Percentiles rank a stretch among this genome's conserved stretches.
Conservation (phyloP, 2,888 invertebrate genomes). For the Drosophila subsilvestris region DNA sequence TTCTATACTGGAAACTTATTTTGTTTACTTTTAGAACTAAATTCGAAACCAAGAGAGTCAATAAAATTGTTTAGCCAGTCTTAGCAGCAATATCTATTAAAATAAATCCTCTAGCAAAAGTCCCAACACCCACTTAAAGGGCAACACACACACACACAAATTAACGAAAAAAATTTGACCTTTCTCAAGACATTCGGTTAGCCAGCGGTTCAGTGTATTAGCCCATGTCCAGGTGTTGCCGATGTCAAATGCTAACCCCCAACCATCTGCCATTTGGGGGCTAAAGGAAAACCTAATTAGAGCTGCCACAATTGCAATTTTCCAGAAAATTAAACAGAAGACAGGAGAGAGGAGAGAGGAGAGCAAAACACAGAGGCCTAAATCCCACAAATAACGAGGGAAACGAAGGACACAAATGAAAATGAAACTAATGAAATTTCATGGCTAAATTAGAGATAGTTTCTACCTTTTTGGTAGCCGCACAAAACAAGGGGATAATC, state of each 20-base stretch:
- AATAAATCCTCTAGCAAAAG: not conserved
- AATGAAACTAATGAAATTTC: constrained; percentile 17
- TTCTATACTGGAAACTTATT: no score
- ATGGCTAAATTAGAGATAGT: constrained; percentile 2
- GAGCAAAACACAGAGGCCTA: constrained; percentile 21
- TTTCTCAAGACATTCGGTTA: not conserved
- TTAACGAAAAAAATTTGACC: not conserved
- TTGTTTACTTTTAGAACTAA: not conserved
- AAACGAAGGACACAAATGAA: not conserved
- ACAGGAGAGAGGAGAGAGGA: constrained; percentile 28
- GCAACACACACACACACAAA: not conserved
- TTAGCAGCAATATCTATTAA: no score
- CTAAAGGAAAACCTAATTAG: constrained; percentile 66
- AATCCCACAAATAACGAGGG: constrained; percentile 9
- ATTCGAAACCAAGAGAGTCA: no score
- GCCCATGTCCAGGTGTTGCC: not conserved
- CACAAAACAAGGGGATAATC: not conserved
- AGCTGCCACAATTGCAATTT: constrained; percentile 65
- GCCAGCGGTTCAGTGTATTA: not conserved
- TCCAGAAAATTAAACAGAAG: constrained; percentile 71
- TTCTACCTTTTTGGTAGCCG: constrained; percentile 2
- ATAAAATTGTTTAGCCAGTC: no score
- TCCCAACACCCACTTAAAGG: not conserved
- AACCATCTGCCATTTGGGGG: constrained; percentile 53
- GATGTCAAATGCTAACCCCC: not conserved